Evolutionary conservation across 37 sponge, comb jelly and placozoan genomes (phyloP).

Genomic region (Dysidea cf. avara): DNA sequence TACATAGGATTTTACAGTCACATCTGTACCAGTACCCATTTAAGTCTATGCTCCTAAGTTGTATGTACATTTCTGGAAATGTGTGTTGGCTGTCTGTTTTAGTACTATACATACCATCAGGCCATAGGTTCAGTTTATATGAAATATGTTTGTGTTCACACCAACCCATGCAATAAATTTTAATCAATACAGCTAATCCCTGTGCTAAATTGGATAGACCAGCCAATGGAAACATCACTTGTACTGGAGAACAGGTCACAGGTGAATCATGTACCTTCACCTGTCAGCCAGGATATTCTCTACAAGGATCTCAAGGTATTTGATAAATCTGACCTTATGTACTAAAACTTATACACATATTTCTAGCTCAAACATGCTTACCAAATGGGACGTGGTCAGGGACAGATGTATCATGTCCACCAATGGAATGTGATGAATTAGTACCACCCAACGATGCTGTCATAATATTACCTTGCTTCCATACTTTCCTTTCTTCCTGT

Average conservation of each 20-base stretch:
- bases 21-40: background rate
- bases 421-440: conserved; percentile 8
- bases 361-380: background rate
- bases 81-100: background rate
- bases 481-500: conserved; percentile 1
- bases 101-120: background rate
- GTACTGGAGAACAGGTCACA: conserved; percentile 38
- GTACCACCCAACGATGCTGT: background rate
- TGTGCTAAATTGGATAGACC: conserved; percentile 16
- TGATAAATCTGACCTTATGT: no score
- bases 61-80: background rate
- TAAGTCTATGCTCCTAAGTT: background rate
- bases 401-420: background rate
- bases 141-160: background rate
- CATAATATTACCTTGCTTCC: conserved; percentile 10
- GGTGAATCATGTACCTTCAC: conserved; percentile 17
- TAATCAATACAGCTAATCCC: conserved; percentile 23
- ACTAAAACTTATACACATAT: no score
- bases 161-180: background rate
- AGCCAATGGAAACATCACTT: conserved; percentile 17
- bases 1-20: no score
- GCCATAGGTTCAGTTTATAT: no score
- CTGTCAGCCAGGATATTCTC: conserved; percentile 12
- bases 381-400: conserved; percentile 28
- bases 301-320: no score